Base-by-base conservation (phyloP, 2,113 vertebrate genomes). In the Otocyon megalotis region DNA sequence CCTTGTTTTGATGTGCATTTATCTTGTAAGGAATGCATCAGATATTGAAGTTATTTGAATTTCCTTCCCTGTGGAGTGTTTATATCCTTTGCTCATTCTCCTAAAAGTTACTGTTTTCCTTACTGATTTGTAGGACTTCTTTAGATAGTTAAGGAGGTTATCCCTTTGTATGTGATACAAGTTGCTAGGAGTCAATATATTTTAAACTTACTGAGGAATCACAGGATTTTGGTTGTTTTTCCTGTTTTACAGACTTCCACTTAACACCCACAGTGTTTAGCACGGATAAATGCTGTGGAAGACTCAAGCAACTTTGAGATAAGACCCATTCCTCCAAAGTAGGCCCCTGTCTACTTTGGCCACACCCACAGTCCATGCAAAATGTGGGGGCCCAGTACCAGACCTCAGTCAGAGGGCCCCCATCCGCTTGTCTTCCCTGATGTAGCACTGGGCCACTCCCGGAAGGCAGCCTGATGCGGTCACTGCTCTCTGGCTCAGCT, bases 321-420 rank as follows among this genome's bases (percentile, higher is more conserved):
- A 32, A 77, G 17, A 62, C 72, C 71, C 80, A 26, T 43, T 81
- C 30, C 1, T 30, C 14, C 22, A 32, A 28, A 58, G 30, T 32
- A 76, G 80, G 35, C 28, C 79, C 26, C 13, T 87, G 56, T 58
- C n/a, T n/a, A n/a, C n/a, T n/a, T n/a, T n/a, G 62, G 62, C 35
- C 0, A 0, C 17, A 20, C 43, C 4, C 0, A n/a, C 24, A 13
- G 37, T 53, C 14, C 20, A 24, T 8, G 26, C 37, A 69, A 82
- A 74, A 67, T 17, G 58, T 8, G 30, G 74, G 67, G 69, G 43
- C 28, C 28, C 1, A 12, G 50, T 43, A 71, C 84, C 22, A 11
- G 74, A 69, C 13, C 35, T 80, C 50, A 50, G 24, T 48, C 32
- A 65, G 53, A 14, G 24, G 50, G 0, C 62, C 62, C 5, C 5